Base-by-base conservation (phyloP, 2,888 invertebrate species). In the Hypolimnas misippus region DNA sequence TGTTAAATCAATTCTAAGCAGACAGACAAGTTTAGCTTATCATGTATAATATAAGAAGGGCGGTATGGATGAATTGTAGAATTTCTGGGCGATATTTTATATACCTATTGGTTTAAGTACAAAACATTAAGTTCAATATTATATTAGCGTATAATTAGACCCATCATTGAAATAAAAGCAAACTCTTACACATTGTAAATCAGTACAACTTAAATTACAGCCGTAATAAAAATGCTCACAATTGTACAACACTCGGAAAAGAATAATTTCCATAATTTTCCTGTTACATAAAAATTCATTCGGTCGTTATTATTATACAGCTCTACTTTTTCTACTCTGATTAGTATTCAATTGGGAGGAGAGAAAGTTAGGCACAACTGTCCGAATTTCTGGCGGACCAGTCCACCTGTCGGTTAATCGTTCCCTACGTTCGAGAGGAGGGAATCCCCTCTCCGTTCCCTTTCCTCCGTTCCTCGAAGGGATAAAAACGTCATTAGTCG, bases 331-430 rank as follows among this genome's bases (percentile, higher is more conserved):
- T 51, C 42, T 40, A 25, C 29, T 14, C 50, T 59, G 54, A 63
- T 63, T 55, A 58, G 55, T 40, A 63, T 63, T 63, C 63, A 59
- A 63, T 63, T 44, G 53, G 58, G 38, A 33, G 51, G 33, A 55
- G 38, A 21, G 14, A 59, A 63, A 63, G 63, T 63, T 63, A 51
- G 54, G 50, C n/a, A n/a, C 40, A 58, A 58, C 55, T 54, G 40
- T 51, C 50, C 33, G 58, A 63, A 54, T 58, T 51, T 51, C 58
- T 35, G 40, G 46, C 35, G 58, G 50, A 40, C 25, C 33, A 44
- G 63, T 59, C 50, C 63, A 63, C 63, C 63, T 59, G 55, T 49
- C 51, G 35, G 33, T 54, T 63, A 59, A 63, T 63, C 63, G 49
- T 29, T 54, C 44, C 21, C 44, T 54, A 12, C 17, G 38, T 17